These are phyloP conservation scores for Pheosia tremula DNA, from an alignment of 2,888 invertebrate genomes.

Conservation along the genomic window DNA sequence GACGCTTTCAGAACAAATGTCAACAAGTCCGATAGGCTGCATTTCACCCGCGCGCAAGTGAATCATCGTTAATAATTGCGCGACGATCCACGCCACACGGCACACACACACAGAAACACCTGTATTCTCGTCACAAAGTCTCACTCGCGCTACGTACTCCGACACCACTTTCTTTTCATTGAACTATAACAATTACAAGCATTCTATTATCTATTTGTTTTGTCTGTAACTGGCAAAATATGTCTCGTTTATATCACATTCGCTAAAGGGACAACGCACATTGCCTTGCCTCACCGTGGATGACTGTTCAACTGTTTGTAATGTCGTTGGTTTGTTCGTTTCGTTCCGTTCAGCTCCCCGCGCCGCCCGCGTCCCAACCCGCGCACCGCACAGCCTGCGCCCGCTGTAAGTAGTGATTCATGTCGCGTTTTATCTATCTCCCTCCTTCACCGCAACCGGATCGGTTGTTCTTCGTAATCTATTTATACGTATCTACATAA, in stretches of 20 bases:
- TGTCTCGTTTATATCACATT: slow-evolving; percentile 50
- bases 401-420: slow-evolving; percentile 82
- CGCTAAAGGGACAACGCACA: slow-evolving; percentile 62
- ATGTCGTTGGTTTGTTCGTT: slow-evolving; percentile 75
- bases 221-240: slow-evolving; percentile 52
- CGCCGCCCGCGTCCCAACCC: slow-evolving; percentile 56
- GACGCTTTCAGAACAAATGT: slow-evolving; percentile 78
- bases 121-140: slow-evolving; percentile 70
- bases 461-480: slow-evolving; percentile 83
- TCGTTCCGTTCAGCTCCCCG: slow-evolving; percentile 66
- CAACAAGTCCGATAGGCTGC: slow-evolving; percentile 83
- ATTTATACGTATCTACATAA: slow-evolving; percentile 79
- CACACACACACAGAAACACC: slow-evolving; percentile 72
- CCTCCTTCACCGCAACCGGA: slow-evolving; percentile 83
- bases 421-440: slow-evolving; percentile 84
- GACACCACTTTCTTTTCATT: slow-evolving; percentile 54
- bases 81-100: slow-evolving; percentile 79
- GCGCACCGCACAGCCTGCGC: slow-evolving; percentile 66
- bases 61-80: slow-evolving; percentile 84
- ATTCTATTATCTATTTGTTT: slow-evolving; percentile 52
- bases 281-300: slow-evolving; percentile 70
- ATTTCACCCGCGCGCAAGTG: slow-evolving; percentile 83
- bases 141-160: slow-evolving; percentile 45
- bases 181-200: slow-evolving; percentile 50
- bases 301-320: slow-evolving; percentile 82